phyloP scores from a whole-genome alignment of 2,888 invertebrate genomes.

The Rotaria magnacalcarata region DNA sequence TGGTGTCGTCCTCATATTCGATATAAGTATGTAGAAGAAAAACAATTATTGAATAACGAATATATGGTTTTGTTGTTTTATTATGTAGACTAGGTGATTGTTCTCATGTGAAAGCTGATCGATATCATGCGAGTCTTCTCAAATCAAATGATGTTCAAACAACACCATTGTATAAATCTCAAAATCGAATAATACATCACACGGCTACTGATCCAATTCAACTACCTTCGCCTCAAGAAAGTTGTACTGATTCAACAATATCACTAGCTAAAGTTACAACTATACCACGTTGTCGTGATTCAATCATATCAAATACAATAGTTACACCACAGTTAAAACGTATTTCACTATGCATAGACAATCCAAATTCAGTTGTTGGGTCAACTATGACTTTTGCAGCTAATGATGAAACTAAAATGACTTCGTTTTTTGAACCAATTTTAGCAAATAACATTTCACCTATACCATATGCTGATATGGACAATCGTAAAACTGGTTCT shows the following conservation, averaged over 20 bases:
- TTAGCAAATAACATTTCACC: neutral
- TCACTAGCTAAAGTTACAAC: neutral
- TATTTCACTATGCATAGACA: neutral
- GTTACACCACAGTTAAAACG: neutral
- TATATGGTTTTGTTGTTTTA: neutral
- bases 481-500: neutral
- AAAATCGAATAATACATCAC: neutral
- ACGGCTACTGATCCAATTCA: neutral
- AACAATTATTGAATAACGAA: neutral
- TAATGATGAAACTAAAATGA: neutral
- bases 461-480: neutral
- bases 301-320: neutral
- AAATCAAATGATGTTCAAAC: slow-evolving; percentile 11
- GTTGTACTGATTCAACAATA: neutral
- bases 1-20: neutral
- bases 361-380: neutral
- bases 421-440: neutral
- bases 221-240: neutral
- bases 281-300: slow-evolving; percentile 21
- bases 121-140: slow-evolving; percentile 21
- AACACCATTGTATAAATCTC: neutral
- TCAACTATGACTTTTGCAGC: neutral
- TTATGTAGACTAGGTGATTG: neutral
- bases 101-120: neutral
- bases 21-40: neutral